Conservation (phyloP, 2,797 vertebrate species). For the Gila robusta region DNA sequence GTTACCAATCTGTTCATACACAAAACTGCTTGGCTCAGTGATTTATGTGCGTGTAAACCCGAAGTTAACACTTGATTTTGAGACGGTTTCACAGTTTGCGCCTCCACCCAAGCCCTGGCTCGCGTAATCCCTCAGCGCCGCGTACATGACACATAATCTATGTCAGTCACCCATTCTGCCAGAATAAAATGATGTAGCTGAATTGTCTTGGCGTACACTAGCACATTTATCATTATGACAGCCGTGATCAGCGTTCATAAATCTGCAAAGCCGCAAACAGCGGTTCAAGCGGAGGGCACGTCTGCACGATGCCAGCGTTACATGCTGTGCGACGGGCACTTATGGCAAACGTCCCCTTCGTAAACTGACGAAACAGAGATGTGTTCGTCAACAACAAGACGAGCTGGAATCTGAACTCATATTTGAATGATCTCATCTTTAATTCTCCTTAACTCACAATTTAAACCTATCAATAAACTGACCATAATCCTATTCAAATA, state of each 20-base stretch:
- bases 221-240: conserved; percentile 57
- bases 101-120: conserved; percentile 44
- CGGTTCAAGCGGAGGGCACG: conserved; percentile 6
- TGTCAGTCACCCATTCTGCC: conserved; percentile 22
- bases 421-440: background rate
- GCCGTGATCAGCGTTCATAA: conserved; percentile 44
- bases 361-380: conserved; percentile 28
- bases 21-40: background rate
- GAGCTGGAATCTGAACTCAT: background rate
- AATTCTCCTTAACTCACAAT: background rate
- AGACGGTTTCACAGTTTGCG: conserved; percentile 5
- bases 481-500: conserved; percentile 31
- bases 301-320: conserved; percentile 8
- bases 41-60: conserved; percentile 1
- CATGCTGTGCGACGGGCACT: background rate
- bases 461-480: conserved; percentile 21
- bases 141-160: background rate
- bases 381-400: background rate
- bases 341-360: background rate
- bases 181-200: conserved; percentile 43
- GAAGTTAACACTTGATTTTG: conserved; percentile 8
- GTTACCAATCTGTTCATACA: background rate
- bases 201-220: conserved; percentile 19
- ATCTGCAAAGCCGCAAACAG: conserved; percentile 42
- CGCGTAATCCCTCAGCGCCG: conserved; percentile 1